These are phyloP conservation scores for Perognathus longimembris DNA, from an alignment of 2,113 vertebrate species.

Conservation along the genomic window DNA sequence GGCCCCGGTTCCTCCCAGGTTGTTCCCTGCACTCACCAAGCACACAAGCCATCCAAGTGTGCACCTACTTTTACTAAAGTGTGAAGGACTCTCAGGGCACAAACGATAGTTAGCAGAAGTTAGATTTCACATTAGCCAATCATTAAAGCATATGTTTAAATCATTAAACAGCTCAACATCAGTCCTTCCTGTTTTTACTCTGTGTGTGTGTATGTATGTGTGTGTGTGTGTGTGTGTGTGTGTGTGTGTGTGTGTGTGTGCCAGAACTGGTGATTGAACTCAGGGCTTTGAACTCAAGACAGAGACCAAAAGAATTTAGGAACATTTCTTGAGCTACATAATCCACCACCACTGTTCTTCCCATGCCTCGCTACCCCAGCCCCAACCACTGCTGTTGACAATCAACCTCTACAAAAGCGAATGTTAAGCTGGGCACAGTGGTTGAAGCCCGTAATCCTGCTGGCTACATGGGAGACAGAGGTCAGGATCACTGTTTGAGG, in stretches of 20 bases:
- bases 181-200: neutral
- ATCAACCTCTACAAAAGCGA: neutral
- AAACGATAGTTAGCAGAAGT: constrained; percentile 56
- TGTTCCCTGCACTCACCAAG: neutral
- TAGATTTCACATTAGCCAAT: constrained; percentile 49
- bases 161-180: constrained; percentile 10
- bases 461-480: too few species aligned
- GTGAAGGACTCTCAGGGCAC: constrained; percentile 45
- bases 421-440: too few species aligned
- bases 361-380: neutral
- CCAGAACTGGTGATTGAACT: too few species aligned
- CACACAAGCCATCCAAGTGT: neutral
- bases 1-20: neutral
- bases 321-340: neutral
- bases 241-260: too few species aligned
- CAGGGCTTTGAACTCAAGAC: neutral
- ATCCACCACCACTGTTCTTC: neutral
- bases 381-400: neutral
- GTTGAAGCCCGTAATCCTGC: too few species aligned
- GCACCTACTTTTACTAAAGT: constrained; percentile 59
- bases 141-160: neutral
- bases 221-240: too few species aligned
- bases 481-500: too few species aligned
- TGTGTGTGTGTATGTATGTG: too few species aligned
- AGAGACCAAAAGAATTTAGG: neutral